Percentiles rank a stretch among this genome's conserved stretches.
phyloP scores from a whole-genome alignment of 2,797 vertebrate species.

The Typhlichthys subterraneus region DNA sequence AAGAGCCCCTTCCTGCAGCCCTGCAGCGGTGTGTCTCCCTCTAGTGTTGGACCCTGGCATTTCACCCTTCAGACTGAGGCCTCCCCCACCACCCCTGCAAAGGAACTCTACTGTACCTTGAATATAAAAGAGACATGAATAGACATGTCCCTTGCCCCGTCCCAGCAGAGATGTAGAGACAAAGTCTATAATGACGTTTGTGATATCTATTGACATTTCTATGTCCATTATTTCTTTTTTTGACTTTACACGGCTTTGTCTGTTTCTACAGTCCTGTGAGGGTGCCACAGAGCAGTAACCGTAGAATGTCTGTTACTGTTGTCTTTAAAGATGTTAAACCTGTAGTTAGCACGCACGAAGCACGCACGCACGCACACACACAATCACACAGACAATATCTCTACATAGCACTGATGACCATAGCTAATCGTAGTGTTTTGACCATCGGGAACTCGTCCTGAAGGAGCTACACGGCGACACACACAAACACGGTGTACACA shows the following conservation, averaged over 20 bases:
- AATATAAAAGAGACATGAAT: constrained; percentile 7
- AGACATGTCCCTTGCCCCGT: constrained; percentile 32
- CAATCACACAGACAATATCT: constrained; percentile 25
- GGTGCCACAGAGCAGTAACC: constrained; percentile 64
- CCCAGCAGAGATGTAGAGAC: constrained; percentile 56
- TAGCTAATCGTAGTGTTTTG: constrained; percentile 56
- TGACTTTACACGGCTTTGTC: constrained; percentile 63
- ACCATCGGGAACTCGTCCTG: constrained; percentile 27
- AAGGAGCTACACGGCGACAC: constrained; percentile 33
- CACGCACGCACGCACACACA: constrained; percentile 2
- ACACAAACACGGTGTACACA: constrained; percentile 19
- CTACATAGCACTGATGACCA: constrained; percentile 54
- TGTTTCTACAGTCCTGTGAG: constrained; percentile 67
- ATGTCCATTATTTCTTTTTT: constrained; percentile 64
- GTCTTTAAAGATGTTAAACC: constrained; percentile 64
- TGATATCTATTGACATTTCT: constrained; percentile 73
- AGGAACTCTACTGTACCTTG: constrained; percentile 21
- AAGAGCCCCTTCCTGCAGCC: constrained; percentile 52
- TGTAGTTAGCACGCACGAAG: constrained; percentile 49
- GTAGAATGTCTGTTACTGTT: constrained; percentile 59
- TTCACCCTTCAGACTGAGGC: constrained; percentile 41
- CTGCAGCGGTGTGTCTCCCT: constrained; percentile 67
- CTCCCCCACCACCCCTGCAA: constrained; percentile 12
- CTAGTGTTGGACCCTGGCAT: constrained; percentile 59
- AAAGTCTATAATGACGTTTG: constrained; percentile 65